Base-by-base conservation (phyloP, 2,888 invertebrate genomes). In the Ochropleura plecta region DNA sequence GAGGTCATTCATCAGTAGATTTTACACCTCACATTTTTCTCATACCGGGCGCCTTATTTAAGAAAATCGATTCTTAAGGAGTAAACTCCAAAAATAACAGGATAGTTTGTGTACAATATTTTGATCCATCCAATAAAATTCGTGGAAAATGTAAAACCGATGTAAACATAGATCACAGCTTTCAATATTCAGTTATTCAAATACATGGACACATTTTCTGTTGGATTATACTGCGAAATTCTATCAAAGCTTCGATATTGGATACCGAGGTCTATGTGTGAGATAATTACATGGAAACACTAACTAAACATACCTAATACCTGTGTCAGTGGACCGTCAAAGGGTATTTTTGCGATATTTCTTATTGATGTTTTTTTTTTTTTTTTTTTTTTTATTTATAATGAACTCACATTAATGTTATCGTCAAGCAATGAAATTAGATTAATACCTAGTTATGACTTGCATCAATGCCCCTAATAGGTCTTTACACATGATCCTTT, bases 101-200 rank as follows among this genome's bases (percentile, higher is more conserved):
- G 1, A 18, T 46, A 30, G 3, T 40, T 74, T 73, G 46, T 73
- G 16, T 20, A 10, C 30, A 40, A 14, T 30, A 20, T 59, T 46
- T 51, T 20, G 18, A 76, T 57, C 18, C 72, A 30, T 12, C 20
- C 5, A 55, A 46, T 46, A 20, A 55, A 18, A 53, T 79, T 69
- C 10, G 46, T 30, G 40, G 2, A 48, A 75, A 63, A 48, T 53
- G 18, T 44, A 82, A 77, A 40, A 59, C 48, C 44, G 18, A 64
- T 69, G 78, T 71, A 40, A 77, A 79, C 71, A 79, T 59, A 46
- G 51, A 66, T 64, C 69, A 60, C 79, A 63, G 44, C 67, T 80
- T 81, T 71, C 57, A 80, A 78, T 81, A 82, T 83, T 84, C 78
- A 71, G 60, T 65, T 72, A 74, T 80, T 77, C 82, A 71, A 79